Evolutionary conservation across 2,888 invertebrate species (phyloP).

Genomic region (Megalurothrips usitatus): DNA sequence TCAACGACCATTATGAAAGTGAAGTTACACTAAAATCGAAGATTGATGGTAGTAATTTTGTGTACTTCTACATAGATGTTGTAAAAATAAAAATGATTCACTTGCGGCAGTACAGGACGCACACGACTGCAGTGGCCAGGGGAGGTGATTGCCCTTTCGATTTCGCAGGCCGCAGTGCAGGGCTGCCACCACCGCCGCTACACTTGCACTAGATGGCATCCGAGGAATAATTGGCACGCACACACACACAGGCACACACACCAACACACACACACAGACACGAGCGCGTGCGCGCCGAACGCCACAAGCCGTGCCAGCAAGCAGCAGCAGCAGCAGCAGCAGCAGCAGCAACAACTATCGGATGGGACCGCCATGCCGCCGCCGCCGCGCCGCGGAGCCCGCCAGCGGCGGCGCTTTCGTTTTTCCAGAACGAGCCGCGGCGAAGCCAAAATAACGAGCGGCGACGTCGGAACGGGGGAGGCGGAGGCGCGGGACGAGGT

Average conservation of each 20-base stretch:
- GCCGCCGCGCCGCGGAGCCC: background rate
- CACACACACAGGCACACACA: background rate
- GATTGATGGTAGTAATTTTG: too few species aligned
- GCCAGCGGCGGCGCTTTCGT: background rate
- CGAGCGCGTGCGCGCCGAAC: background rate
- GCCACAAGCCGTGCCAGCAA: background rate
- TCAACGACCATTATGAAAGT: too few species aligned
- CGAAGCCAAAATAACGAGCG: background rate
- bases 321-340: background rate
- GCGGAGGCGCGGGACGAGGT: background rate
- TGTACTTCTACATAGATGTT: too few species aligned
- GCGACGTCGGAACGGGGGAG: background rate
- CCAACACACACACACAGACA: background rate
- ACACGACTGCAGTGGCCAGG: too few species aligned
- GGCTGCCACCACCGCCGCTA: too few species aligned
- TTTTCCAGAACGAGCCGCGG: background rate
- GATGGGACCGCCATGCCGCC: background rate
- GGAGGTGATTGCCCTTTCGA: too few species aligned
- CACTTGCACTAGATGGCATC: background rate
- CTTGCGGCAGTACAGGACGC: too few species aligned
- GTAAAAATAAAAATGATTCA: too few species aligned
- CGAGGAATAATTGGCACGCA: constrained; percentile 12
- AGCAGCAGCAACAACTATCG: background rate
- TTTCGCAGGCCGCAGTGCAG: too few species aligned
- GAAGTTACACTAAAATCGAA: too few species aligned